A percentile compares a stretch with the other conserved stretches of the same genome.
phyloP scores from a whole-genome alignment of 2,113 vertebrate genomes.

The Ochotona curzoniae region DNA sequence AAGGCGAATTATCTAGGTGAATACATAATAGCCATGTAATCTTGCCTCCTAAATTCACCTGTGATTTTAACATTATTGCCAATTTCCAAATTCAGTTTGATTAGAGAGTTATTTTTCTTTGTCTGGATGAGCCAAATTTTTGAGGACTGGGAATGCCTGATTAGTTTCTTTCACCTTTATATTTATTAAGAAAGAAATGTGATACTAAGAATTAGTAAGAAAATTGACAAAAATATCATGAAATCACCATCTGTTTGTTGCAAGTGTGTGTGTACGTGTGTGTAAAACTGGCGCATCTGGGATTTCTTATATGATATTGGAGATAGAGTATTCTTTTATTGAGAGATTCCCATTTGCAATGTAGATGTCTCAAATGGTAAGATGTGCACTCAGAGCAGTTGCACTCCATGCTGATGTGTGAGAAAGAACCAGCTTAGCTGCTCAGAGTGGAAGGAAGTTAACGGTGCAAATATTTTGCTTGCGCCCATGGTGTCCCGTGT shows the following conservation, averaged over 20 bases:
- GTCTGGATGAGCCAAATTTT: not conserved
- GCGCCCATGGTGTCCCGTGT: not conserved
- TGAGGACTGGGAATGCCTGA: not conserved
- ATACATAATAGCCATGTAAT: not conserved
- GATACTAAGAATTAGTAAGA: not conserved
- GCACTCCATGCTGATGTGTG: not conserved
- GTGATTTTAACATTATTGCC: not conserved
- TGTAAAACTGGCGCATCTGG: slow-evolving; percentile 20
- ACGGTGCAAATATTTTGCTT: not conserved
- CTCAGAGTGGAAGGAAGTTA: not conserved
- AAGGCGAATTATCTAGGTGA: slow-evolving; percentile 17
- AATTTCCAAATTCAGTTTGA: not conserved
- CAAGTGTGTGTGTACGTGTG: not conserved
- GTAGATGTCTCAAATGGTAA: not conserved
- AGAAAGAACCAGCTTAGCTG: not conserved
- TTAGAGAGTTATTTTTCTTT: slow-evolving; percentile 4
- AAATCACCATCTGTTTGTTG: slow-evolving; percentile 1
- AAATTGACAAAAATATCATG: slow-evolving; percentile 26
- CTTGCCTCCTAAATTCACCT: not conserved
- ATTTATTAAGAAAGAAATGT: not conserved
- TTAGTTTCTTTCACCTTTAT: not conserved
- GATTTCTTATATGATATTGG: slow-evolving; percentile 16
- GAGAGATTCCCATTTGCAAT: not conserved
- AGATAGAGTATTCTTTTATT: not conserved
- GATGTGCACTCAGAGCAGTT: not conserved